Conservation (phyloP, 2,113 vertebrate genomes). For the Callocephalon fimbriatum region DNA sequence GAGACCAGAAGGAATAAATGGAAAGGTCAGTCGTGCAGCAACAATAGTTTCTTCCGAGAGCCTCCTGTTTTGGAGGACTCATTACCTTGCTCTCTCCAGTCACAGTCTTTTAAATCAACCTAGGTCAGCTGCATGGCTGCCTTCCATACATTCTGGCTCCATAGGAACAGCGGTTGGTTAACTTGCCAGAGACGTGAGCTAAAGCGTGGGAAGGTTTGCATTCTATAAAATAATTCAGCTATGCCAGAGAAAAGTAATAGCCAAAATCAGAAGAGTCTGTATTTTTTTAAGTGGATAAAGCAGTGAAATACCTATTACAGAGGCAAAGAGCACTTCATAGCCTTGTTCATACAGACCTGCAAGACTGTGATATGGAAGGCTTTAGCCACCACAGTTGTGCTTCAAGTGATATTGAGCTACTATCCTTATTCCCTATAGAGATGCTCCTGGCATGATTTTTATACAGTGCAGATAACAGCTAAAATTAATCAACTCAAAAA, state of each 20-base stretch:
- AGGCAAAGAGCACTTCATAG: background rate
- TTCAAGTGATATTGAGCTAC: background rate
- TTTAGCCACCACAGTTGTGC: background rate
- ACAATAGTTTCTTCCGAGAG: background rate
- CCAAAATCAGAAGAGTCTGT: background rate
- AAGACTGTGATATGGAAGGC: background rate
- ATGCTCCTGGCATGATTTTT: background rate
- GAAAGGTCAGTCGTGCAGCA: background rate
- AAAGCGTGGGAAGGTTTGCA: conserved; percentile 18
- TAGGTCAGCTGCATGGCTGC: background rate
- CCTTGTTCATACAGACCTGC: background rate
- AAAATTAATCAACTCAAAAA: background rate
- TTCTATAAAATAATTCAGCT: background rate
- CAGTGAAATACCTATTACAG: background rate
- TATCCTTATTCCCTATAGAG: background rate
- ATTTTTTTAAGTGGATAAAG: background rate
- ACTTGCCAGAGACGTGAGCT: background rate
- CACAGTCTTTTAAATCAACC: background rate
- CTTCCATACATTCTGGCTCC: background rate
- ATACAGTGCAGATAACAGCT: background rate
- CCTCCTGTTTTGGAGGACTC: background rate
- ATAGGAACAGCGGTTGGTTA: fast-evolving
- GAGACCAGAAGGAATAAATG: background rate
- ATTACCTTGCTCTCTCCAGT: background rate
- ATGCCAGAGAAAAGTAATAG: background rate